phyloP scores from a whole-genome alignment of 1,140 invertebrate genomes.

The Schlechtendalia chinensis region DNA sequence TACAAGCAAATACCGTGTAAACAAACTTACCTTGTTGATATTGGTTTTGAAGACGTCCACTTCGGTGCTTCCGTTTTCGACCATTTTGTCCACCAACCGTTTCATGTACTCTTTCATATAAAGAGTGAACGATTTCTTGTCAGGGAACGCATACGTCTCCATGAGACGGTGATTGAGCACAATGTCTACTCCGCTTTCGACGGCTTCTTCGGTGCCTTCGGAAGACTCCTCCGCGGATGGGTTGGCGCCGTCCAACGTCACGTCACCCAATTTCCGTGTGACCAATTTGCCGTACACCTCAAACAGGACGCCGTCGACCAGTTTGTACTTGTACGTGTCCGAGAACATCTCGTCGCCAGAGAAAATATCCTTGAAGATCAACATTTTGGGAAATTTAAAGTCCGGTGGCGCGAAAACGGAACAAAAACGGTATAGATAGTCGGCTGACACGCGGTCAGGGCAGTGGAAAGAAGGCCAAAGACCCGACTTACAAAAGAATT shows the following conservation, averaged over 20 bases:
- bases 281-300: slow-evolving; percentile 91
- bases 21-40: slow-evolving; percentile 70
- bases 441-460: slow-evolving; percentile 22
- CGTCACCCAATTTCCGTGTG: slow-evolving; percentile 72
- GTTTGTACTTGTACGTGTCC: slow-evolving; percentile 92
- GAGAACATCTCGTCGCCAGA: slow-evolving; percentile 97
- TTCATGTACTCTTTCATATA: slow-evolving; percentile 98
- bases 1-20: too few species aligned
- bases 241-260: slow-evolving; percentile 82
- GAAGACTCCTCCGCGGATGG: slow-evolving; percentile 88
- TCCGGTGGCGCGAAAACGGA: not conserved
- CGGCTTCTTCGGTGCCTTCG: slow-evolving; percentile 74
- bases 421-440: not conserved
- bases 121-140: slow-evolving; percentile 85
- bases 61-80: slow-evolving; percentile 76
- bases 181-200: slow-evolving; percentile 84
- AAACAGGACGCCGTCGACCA: slow-evolving; percentile 90
- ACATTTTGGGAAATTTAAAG: not conserved
- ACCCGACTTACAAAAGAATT: slow-evolving; percentile 34
- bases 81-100: slow-evolving; percentile 79
- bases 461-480: slow-evolving; percentile 41
- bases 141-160: slow-evolving; percentile 81
- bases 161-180: slow-evolving; percentile 87
- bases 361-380: slow-evolving; percentile 54
- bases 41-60: slow-evolving; percentile 87